Conservation (phyloP, 2,113 vertebrate species). For the Corythoichthys intestinalis region DNA sequence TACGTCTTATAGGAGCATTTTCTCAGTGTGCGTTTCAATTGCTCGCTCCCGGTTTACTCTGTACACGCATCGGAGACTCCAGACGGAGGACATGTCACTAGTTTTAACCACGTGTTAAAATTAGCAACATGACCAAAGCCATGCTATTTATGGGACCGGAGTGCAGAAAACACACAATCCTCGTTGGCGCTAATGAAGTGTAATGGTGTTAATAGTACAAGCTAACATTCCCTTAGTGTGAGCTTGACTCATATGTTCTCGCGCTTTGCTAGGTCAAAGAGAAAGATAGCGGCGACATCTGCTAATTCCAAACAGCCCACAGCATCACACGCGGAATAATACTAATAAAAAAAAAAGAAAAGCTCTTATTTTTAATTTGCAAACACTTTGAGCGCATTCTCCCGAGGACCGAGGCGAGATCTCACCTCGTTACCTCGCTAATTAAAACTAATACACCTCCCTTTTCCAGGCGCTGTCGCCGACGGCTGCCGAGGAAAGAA, state of each 20-base stretch:
- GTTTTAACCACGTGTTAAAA: no score
- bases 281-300: constrained; percentile 49
- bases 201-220: background rate
- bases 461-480: background rate
- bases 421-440: constrained; percentile 19
- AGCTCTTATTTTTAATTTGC: constrained; percentile 24
- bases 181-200: background rate
- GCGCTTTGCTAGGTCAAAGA: constrained; percentile 24
- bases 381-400: constrained; percentile 22
- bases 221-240: background rate
- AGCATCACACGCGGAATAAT: constrained; percentile 31
- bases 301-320: constrained; percentile 59
- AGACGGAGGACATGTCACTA: no score
- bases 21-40: no score
- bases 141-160: no score
- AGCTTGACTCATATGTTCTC: constrained; percentile 3
- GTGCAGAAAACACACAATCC: background rate
- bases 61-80: no score
- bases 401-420: constrained; percentile 21
- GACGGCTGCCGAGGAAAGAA: background rate
- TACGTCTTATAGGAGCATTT: no score
- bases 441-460: constrained; percentile 25
- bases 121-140: no score
- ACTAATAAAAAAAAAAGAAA: constrained; percentile 6
- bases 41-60: no score